These are phyloP conservation scores for Corydoras sp. DNA, from an alignment of 2,113 vertebrate species.

Conservation along the genomic window DNA sequence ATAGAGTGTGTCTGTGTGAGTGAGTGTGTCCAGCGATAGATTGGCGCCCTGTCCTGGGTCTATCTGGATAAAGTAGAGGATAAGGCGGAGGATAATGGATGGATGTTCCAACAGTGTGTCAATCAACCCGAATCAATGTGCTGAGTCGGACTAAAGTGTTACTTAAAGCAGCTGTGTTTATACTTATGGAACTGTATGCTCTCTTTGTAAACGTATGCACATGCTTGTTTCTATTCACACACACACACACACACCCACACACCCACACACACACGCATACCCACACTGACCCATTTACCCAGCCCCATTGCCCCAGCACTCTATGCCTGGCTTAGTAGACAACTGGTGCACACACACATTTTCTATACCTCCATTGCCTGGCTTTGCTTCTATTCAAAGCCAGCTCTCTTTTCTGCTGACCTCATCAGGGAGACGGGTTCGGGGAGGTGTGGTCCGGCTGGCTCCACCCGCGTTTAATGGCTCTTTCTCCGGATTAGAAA, in stretches of 20 bases:
- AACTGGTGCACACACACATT: constrained; percentile 33
- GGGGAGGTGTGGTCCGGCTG: constrained; percentile 50
- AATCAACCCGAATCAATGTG: too few relatives aligned
- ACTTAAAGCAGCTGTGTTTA: too few relatives aligned
- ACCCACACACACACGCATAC: constrained; percentile 3
- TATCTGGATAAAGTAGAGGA: too few relatives aligned
- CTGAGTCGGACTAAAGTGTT: too few relatives aligned
- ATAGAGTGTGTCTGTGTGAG: too few relatives aligned
- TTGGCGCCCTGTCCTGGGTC: too few relatives aligned
- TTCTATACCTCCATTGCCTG: constrained; percentile 34
- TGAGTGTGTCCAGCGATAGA: too few relatives aligned
- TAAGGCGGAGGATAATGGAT: too few relatives aligned
- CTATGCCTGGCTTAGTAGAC: constrained; percentile 54
- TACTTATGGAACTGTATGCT: too few relatives aligned
- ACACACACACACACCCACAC: not conserved
- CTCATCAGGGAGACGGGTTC: constrained; percentile 63
- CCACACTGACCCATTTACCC: constrained; percentile 4
- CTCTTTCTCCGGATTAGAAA: constrained; percentile 61
- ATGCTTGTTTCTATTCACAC: not conserved
- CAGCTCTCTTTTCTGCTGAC: constrained; percentile 69
- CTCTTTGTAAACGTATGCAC: too few relatives aligned
- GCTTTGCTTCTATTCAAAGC: constrained; percentile 64
- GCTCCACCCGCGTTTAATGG: constrained; percentile 37
- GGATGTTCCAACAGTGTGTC: too few relatives aligned
- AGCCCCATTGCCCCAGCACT: constrained; percentile 24